phyloP scores from a whole-genome alignment of 2,797 vertebrate species.

The Lindbergichthys nudifrons region DNA sequence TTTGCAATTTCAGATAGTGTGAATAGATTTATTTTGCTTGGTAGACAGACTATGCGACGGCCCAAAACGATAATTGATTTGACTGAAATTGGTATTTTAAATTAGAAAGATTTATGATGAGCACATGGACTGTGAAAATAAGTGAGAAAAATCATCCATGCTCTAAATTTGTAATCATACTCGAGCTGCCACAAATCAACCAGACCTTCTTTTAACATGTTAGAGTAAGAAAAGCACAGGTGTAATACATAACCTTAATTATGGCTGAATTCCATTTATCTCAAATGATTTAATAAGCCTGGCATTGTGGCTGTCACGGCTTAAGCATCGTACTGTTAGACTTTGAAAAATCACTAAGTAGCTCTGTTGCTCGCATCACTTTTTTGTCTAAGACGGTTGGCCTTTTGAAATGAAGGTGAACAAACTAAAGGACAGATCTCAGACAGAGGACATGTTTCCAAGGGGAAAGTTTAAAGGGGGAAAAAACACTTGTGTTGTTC shows the following conservation, averaged over 20 bases:
- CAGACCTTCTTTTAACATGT: neutral
- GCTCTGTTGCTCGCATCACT: neutral
- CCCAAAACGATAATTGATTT: neutral
- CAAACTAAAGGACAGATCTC: neutral
- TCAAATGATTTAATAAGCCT: neutral
- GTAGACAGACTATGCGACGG: neutral
- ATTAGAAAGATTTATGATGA: neutral
- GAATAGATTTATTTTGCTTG: neutral
- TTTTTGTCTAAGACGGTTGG: neutral
- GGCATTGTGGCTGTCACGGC: neutral
- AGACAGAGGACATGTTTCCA: neutral
- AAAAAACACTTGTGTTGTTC: constrained; percentile 32
- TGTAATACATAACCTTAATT: neutral
- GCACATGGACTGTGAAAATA: constrained; percentile 2
- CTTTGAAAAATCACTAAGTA: neutral
- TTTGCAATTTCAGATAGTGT: neutral
- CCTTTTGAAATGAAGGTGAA: neutral
- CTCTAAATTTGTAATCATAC: neutral
- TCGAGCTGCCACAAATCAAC: neutral
- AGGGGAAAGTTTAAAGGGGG: neutral
- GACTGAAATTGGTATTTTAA: neutral
- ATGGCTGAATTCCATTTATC: neutral
- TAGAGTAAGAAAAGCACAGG: neutral
- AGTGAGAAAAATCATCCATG: neutral
- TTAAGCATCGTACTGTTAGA: neutral